Percentiles rank a stretch among this genome's conserved stretches.
Evolutionary conservation across 1,140 invertebrate genomes (phyloP).

Genomic region (Drosophila eugracilis): DNA sequence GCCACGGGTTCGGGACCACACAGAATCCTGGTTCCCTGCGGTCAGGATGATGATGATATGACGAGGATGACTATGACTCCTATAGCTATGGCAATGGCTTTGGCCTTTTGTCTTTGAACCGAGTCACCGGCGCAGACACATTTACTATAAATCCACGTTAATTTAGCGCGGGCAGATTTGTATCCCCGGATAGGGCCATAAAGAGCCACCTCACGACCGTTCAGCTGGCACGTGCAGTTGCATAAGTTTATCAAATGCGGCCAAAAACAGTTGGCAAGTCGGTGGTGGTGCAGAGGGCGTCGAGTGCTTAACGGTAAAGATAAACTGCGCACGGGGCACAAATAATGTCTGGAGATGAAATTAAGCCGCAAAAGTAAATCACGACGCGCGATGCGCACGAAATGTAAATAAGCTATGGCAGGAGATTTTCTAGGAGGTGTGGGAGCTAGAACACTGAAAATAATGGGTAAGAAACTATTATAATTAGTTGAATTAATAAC

Average conservation of each 20-base stretch:
- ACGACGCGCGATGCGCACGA: slow-evolving; percentile 75
- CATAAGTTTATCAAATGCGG: slow-evolving; percentile 73
- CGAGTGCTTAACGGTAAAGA: slow-evolving; percentile 76
- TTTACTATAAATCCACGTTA: slow-evolving; percentile 82
- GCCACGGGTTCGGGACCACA: slow-evolving; percentile 11
- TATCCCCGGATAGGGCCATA: slow-evolving; percentile 51
- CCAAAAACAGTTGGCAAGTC: slow-evolving; percentile 24
- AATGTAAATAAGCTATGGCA: slow-evolving; percentile 74
- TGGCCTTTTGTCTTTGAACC: slow-evolving; percentile 14
- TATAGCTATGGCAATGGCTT: no score
- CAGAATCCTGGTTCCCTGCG: slow-evolving; percentile 1
- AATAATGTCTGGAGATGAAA: slow-evolving; percentile 82
- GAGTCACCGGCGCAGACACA: slow-evolving; percentile 61
- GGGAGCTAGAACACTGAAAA: not conserved
- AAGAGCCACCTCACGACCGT: slow-evolving; percentile 68
- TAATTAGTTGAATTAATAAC: not conserved
- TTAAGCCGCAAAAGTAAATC: slow-evolving; percentile 83
- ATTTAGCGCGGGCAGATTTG: slow-evolving; percentile 58
- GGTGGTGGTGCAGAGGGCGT: slow-evolving; percentile 34
- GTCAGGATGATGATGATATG: slow-evolving; percentile 21
- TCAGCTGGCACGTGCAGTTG: slow-evolving; percentile 73
- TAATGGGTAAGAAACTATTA: not conserved
- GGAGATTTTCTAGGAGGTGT: not conserved
- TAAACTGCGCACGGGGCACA: slow-evolving; percentile 75
- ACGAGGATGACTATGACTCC: not conserved